These are phyloP conservation scores for Dipus sagitta DNA, from an alignment of 2,797 vertebrate genomes.

Conservation along the genomic window DNA sequence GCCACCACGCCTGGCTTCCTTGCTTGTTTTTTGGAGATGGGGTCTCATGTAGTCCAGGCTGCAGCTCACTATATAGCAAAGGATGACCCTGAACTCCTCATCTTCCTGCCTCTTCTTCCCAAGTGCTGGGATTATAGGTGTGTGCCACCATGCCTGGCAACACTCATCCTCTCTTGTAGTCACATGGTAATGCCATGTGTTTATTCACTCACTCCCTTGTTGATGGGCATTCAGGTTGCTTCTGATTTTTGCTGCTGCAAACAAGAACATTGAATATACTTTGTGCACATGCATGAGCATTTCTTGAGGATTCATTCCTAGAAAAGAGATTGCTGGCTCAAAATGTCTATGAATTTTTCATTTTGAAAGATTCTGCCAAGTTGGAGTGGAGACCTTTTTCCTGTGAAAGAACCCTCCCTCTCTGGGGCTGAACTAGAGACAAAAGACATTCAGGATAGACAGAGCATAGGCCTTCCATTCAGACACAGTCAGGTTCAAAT, in stretches of 20 bases:
- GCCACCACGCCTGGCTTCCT: no score
- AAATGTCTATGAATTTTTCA: slow-evolving; percentile 76
- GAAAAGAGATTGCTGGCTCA: slow-evolving; percentile 75
- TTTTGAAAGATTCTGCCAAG: slow-evolving; percentile 74
- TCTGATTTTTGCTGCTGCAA: slow-evolving; percentile 44
- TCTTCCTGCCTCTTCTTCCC: no score
- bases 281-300: slow-evolving; percentile 46
- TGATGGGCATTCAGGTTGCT: slow-evolving; percentile 7
- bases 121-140: no score
- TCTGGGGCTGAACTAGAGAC: slow-evolving; percentile 33
- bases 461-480: slow-evolving; percentile 42
- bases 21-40: no score
- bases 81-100: no score
- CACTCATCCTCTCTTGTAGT: neutral
- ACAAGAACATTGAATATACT: slow-evolving; percentile 47
- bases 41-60: no score
- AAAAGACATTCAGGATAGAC: slow-evolving; percentile 1
- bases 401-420: slow-evolving; percentile 63
- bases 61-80: no score
- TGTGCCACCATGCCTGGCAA: no score
- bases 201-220: neutral
- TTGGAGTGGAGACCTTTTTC: slow-evolving; percentile 70
- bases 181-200: neutral
- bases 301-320: slow-evolving; percentile 79
- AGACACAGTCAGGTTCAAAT: slow-evolving; percentile 1